Evolutionary conservation across 1,140 invertebrate genomes (phyloP), one percentile per base, ranked within the genome.

Genomic region (Caerostris extrusa): DNA sequence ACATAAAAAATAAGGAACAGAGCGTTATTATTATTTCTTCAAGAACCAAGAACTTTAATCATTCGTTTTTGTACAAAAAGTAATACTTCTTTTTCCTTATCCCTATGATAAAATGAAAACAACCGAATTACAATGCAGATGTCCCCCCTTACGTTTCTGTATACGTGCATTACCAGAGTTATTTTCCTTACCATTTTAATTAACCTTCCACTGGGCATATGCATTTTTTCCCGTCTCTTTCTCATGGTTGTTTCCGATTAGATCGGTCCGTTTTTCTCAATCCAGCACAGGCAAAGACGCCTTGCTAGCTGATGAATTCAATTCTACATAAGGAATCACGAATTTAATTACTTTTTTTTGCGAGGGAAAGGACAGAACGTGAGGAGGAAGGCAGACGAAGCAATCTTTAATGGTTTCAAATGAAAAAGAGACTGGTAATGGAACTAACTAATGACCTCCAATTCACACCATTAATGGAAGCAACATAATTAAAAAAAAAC

Each of bases 401-500:
- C 83, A 85, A 85, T 17, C 8, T 85, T 85, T 85, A 85, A 85
- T 85, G 83, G 56, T 85, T 85, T 85, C 83, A 60, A 85, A 77
- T 77, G 71, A 77, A 77, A n/a, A 85, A 85, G 56, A 85, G n/a
- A 58, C 56, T n/a, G 56, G 83, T 58, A 85, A 85, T 85, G 83
- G 83, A 60, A 58, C 56, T 58, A 58, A 85, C 83, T 85, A 85
- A 85, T 85, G 56, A n/a, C 83, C 17, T 85, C 55, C 83, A 85
- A 85, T 85, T 85, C 83, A 60, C 83, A 58, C 83, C n/a, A 58
- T 56, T 85, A 85, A 85, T 85, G 83, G 57, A 60, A 85, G 56
- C n/a, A 85, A 58, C 83, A 58, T 85, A 85, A 85, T 85, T 85
- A n/a, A n/a, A n/a, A 85, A 85, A 85, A 56, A 85, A 10, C 7